A percentile compares a stretch with the other conserved stretches of the same genome.
phyloP scores from a whole-genome alignment of 2,113 vertebrate genomes.

The Monopterus albus region DNA sequence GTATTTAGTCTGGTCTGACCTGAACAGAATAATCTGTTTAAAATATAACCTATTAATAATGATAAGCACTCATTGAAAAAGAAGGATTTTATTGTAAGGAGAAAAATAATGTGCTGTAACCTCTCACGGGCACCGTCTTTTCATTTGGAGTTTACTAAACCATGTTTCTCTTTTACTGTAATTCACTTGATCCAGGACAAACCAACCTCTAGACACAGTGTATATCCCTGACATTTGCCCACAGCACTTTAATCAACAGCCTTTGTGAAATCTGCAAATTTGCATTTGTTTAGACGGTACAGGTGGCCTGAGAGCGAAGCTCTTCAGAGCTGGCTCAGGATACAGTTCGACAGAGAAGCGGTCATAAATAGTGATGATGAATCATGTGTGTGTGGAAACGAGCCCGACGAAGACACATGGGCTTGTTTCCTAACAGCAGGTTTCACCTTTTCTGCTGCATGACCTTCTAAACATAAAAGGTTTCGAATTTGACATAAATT shows the following conservation, averaged over 20 bases:
- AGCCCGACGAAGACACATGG: slow-evolving; percentile 19
- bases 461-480: neutral
- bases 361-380: slow-evolving; percentile 37
- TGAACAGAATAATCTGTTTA: too few relatives aligned
- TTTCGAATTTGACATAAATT: too few relatives aligned
- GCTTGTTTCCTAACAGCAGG: slow-evolving; percentile 24
- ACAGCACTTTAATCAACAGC: slow-evolving; percentile 2
- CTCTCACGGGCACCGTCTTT: neutral
- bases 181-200: neutral
- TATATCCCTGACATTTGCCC: neutral
- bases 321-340: slow-evolving; percentile 24
- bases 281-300: slow-evolving; percentile 28
- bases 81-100: too few relatives aligned
- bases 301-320: neutral
- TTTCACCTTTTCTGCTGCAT: slow-evolving; percentile 14
- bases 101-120: neutral
- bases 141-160: neutral
- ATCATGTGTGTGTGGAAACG: slow-evolving; percentile 41
- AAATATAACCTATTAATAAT: too few relatives aligned
- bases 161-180: neutral
- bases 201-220: slow-evolving; percentile 3
- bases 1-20: too few relatives aligned
- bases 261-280: slow-evolving; percentile 20
- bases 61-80: too few relatives aligned
- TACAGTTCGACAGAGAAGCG: slow-evolving; percentile 13